Evolutionary conservation across 2,113 vertebrate genomes (phyloP).

Genomic region (Neotragus moschatus): DNA sequence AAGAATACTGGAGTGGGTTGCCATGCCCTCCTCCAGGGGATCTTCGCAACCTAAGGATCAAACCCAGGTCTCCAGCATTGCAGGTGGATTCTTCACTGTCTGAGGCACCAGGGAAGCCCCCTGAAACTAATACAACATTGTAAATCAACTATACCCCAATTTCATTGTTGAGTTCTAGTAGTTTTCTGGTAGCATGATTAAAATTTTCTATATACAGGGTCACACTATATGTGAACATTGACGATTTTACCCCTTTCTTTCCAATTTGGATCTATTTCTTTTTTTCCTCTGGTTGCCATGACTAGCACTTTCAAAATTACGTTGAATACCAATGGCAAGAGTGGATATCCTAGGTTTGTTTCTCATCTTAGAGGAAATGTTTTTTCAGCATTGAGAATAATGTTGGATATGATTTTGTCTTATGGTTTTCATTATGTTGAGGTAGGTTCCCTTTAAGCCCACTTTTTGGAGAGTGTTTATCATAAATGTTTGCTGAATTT

Average conservation of each 20-base stretch:
- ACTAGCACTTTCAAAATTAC: background rate
- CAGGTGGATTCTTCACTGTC: background rate
- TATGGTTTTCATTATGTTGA: background rate
- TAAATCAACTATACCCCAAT: background rate
- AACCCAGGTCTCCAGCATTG: background rate
- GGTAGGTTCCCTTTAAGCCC: background rate
- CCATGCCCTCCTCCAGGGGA: background rate
- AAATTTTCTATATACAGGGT: background rate
- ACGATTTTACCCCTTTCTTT: background rate
- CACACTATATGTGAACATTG: background rate
- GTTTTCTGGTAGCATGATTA: background rate
- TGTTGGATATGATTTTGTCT: background rate
- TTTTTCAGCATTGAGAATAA: background rate
- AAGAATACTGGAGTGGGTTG: background rate
- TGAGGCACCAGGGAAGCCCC: background rate
- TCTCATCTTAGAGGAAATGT: background rate
- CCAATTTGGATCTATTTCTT: background rate
- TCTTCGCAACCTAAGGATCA: background rate
- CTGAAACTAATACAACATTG: background rate
- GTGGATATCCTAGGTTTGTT: background rate
- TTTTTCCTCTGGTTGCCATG: background rate
- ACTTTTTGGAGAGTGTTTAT: background rate
- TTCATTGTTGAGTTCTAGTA: background rate
- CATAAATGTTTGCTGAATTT: background rate
- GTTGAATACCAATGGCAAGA: background rate